A percentile compares a stretch with the other conserved stretches of the same genome.
Evolutionary conservation across 2,113 vertebrate genomes (phyloP).

Genomic region (Ramphastos sulfuratus): DNA sequence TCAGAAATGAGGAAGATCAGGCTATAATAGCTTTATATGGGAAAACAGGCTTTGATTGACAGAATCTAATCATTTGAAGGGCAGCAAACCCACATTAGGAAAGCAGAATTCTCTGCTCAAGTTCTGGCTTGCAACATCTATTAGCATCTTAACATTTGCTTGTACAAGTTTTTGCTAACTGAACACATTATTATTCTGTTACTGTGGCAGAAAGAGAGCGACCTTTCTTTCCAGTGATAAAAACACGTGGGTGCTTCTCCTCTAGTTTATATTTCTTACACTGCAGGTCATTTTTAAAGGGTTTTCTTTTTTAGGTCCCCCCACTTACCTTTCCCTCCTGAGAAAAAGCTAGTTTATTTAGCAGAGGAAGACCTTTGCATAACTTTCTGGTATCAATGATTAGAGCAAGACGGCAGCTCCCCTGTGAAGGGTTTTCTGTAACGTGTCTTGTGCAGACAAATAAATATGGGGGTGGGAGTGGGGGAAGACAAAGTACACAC

Average conservation of each 20-base stretch:
- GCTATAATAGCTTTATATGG: constrained; percentile 74
- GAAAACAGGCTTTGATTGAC: constrained; percentile 76
- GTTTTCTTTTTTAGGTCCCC: constrained; percentile 53
- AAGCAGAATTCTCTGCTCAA: constrained; percentile 61
- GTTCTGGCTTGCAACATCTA: constrained; percentile 67
- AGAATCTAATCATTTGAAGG: constrained; percentile 77
- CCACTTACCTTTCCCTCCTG: constrained; percentile 72
- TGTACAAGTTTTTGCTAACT: constrained; percentile 74
- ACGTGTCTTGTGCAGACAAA: constrained; percentile 52
- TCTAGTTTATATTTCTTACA: constrained; percentile 69
- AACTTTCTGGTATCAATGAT: constrained; percentile 78
- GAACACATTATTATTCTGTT: constrained; percentile 70
- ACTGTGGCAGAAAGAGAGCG: constrained; percentile 65
- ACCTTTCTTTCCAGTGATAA: constrained; percentile 70
- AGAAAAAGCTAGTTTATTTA: constrained; percentile 72
- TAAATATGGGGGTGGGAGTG: neutral
- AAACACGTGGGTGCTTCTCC: constrained; percentile 67
- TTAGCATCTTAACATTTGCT: constrained; percentile 59
- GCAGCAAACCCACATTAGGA: constrained; percentile 72
- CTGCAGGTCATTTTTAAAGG: constrained; percentile 66
- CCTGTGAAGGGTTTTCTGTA: constrained; percentile 73
- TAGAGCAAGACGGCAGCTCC: constrained; percentile 61
- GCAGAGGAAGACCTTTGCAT: constrained; percentile 76
- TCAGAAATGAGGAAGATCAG: constrained; percentile 72
- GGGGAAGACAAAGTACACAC: constrained; percentile 34